Base-by-base conservation (phyloP, 2,888 invertebrate species). In the Pyrocoelia pectoralis region DNA sequence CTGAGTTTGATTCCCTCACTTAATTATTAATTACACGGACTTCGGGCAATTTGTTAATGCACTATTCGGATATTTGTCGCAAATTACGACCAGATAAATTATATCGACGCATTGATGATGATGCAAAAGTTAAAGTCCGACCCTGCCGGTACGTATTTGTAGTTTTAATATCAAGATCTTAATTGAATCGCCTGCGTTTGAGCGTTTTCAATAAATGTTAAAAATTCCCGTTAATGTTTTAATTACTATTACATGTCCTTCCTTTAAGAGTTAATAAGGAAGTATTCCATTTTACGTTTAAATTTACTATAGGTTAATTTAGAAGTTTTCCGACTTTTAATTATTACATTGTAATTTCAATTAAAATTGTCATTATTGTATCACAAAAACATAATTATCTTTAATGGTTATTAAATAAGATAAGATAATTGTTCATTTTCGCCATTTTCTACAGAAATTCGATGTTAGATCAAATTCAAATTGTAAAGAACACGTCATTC, bases 1-100 rank as follows among this genome's bases (percentile, higher is more conserved):
- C 73, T 68, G 70, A 78, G 77, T 79, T 80, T 79, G 77, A 80
- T 80, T 79, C 77, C 72, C 70, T 69, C 56, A 62, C 68, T 79
- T 75, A 77, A 79, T 72, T 74, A 79, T 79, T 79, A 71, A 78
- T 73, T 70, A 55, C 62, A 62, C 64, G 68, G 70, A 68, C 72
- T 68, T 61, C 64, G 68, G 70, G 73, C 74, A 77, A 77, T 75
- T 77, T 76, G 73, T 77, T 77, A 77, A 77, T 79, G 76, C 74
- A 75, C 74, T 73, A 70, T 67, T 64, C 59, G 56, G 59, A 68
- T 56, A 55, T 58, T 58, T 58, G 58, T 51, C 58, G 51, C 29
- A 38, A n/a, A 48, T 33, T 33, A 33, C n/a, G n/a, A 33, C 33
- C 2, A n/a, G 33, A 33, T n/a, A n/a, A n/a, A n/a, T n/a, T n/a